Percentiles rank a stretch among this genome's conserved stretches.
phyloP scores from a whole-genome alignment of 2,113 vertebrate genomes.

The Sciurus niger region DNA sequence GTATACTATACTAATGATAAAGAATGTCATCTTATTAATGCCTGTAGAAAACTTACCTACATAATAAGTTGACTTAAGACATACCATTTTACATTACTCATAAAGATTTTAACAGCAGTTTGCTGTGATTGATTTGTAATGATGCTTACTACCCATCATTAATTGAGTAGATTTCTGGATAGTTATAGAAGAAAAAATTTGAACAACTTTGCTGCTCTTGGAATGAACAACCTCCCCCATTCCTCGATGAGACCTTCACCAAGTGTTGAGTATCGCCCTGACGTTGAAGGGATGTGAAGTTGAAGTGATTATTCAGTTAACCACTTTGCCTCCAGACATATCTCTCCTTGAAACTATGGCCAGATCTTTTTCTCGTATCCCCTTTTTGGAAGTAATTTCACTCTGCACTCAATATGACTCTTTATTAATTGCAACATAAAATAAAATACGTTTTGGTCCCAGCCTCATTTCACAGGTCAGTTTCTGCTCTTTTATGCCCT shows the following conservation, averaged over 20 bases:
- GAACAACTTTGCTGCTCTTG: neutral
- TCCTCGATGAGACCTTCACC: neutral
- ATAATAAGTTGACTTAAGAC: conserved; percentile 54
- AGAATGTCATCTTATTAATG: neutral
- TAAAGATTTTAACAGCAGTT: conserved; percentile 61
- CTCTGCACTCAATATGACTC: conserved; percentile 27
- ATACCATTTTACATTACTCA: neutral
- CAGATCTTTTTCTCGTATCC: neutral
- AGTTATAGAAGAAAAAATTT: neutral
- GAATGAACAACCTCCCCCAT: neutral
- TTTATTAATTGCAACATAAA: conserved; percentile 34
- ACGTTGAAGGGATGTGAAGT: neutral
- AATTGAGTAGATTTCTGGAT: conserved; percentile 35
- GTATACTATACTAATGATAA: neutral
- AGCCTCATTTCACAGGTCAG: conserved; percentile 12
- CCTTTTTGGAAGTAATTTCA: conserved; percentile 18
- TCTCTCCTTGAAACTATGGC: neutral
- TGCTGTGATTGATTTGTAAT: conserved; percentile 50
- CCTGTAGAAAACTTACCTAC: conserved; percentile 17
- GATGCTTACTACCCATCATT: neutral
- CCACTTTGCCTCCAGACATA: neutral
- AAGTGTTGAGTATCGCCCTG: neutral
- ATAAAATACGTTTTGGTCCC: neutral
- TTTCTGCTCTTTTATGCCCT: conserved; percentile 5
- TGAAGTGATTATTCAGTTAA: neutral